Conservation (phyloP, 2,888 invertebrate genomes). For the Saturnia japonica region DNA sequence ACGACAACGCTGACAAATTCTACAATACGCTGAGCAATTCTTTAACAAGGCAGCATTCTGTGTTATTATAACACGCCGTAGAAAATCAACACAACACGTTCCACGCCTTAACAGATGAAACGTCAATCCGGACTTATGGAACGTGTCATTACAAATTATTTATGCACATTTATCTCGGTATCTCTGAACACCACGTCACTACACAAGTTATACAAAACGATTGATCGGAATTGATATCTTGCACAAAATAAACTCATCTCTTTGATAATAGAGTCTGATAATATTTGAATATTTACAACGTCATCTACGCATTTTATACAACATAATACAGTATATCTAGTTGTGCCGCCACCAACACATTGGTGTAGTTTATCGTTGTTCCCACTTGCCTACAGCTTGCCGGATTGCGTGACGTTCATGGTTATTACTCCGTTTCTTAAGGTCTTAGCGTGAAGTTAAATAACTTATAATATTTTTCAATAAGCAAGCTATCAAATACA, state of each 20-base stretch:
- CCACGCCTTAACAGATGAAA: constrained; percentile 43
- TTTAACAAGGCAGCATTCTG: constrained; percentile 35
- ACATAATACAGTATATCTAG: no score
- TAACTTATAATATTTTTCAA: no score
- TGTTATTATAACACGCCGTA: constrained; percentile 39
- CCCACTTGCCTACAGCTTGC: no score
- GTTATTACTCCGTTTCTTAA: no score
- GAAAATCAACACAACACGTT: constrained; percentile 49
- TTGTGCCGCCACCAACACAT: no score
- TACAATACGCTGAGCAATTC: constrained; percentile 18
- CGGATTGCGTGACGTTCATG: no score
- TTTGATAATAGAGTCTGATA: no score
- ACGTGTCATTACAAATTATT: constrained; percentile 43
- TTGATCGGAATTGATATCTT: constrained; percentile 16
- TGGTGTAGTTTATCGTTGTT: no score
- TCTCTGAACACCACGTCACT: constrained; percentile 30
- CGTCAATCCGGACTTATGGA: constrained; percentile 43
- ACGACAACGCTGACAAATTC: constrained; percentile 9
- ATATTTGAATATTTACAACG: neutral
- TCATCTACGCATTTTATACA: neutral
- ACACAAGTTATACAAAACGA: constrained; percentile 14
- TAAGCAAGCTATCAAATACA: no score
- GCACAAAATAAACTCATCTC: constrained; percentile 13
- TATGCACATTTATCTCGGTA: constrained; percentile 45
- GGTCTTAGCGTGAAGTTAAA: no score